Conservation (phyloP, 2,888 invertebrate genomes). For the Aphodius granarius region DNA sequence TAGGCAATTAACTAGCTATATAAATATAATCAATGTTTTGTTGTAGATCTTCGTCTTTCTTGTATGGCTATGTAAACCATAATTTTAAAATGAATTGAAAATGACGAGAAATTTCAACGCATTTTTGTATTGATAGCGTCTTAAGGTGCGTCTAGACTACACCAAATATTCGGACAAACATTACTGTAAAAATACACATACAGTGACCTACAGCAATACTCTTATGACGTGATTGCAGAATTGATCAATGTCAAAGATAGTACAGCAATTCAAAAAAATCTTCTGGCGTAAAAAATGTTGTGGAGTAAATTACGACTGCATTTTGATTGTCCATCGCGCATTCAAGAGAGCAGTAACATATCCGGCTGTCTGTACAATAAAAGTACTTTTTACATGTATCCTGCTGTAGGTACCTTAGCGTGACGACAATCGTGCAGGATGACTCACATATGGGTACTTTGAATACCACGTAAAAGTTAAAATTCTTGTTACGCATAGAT, state of each 20-base stretch:
- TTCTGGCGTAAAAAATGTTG: too few species aligned
- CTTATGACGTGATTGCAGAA: too few species aligned
- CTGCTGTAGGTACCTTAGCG: not conserved
- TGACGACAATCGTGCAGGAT: not conserved
- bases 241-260: slow-evolving; percentile 9
- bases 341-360: slow-evolving; percentile 1
- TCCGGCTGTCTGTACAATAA: slow-evolving; percentile 4
- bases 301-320: slow-evolving; percentile 9
- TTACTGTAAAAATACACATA: too few species aligned
- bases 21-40: too few species aligned
- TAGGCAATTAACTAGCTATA: not conserved
- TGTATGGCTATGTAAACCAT: too few species aligned
- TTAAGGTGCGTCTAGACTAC: too few species aligned
- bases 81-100: too few species aligned
- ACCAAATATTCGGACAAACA: too few species aligned
- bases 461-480: not conserved
- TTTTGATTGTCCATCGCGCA: not conserved
- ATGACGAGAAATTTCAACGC: too few species aligned
- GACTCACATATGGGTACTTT: slow-evolving; percentile 3
- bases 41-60: too few species aligned
- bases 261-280: slow-evolving; percentile 4
- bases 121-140: too few species aligned
- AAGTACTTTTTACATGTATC: slow-evolving; percentile 1
- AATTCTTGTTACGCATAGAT: slow-evolving; percentile 2
- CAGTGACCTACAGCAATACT: too few species aligned